Conservation (phyloP, 2,113 vertebrate genomes). For the Agelaius phoeniceus region DNA sequence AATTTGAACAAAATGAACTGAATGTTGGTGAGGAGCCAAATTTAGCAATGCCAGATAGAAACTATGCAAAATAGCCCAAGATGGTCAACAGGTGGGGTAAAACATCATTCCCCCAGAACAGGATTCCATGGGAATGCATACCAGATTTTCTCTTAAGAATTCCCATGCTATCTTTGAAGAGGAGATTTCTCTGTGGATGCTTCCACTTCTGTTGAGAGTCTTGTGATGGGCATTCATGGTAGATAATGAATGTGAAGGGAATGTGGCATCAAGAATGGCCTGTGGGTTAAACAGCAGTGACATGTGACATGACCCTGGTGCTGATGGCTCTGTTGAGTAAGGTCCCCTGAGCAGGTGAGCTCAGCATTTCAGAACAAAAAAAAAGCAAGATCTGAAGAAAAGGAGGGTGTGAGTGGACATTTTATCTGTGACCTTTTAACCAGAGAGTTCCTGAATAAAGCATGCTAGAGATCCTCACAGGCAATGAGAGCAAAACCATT, state of each 20-base stretch:
- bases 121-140: not conserved
- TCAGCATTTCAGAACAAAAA: not conserved
- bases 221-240: not conserved
- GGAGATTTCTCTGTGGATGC: not conserved
- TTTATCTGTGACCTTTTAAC: not conserved
- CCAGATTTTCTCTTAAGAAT: not conserved
- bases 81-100: not conserved
- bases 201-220: not conserved
- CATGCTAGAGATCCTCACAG: not conserved
- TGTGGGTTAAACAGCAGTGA: not conserved
- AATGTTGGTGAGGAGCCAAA: not conserved
- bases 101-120: not conserved
- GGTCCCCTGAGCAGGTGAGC: not conserved
- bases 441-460: not conserved
- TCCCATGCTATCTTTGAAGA: not conserved
- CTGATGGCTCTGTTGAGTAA: not conserved
- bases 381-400: not conserved
- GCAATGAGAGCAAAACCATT: not conserved
- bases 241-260: not conserved
- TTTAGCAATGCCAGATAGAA: not conserved
- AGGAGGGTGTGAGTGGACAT: fast-evolving
- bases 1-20: not conserved
- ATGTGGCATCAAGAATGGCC: not conserved
- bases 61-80: not conserved
- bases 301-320: not conserved